Percentiles rank a stretch among this genome's conserved stretches.
These are phyloP conservation scores for Acanthopleura granulata DNA, from an alignment of 2,888 invertebrate genomes.

Conservation along the genomic window DNA sequence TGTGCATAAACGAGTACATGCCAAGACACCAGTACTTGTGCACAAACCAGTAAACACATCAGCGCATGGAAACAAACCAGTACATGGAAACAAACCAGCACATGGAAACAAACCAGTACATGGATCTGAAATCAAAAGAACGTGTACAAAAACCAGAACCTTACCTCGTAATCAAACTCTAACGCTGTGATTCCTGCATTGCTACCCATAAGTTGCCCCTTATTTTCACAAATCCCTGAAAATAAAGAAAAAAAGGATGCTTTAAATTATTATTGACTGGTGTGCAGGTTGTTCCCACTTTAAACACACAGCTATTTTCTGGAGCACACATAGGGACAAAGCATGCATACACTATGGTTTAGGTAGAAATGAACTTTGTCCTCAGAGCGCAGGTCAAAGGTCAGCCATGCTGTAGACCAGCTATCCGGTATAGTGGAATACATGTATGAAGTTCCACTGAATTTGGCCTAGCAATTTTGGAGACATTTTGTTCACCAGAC, in stretches of 20 bases:
- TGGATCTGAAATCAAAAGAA: too few relatives aligned
- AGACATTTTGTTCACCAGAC: too few relatives aligned
- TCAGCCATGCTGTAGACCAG: not conserved
- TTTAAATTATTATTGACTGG: not conserved
- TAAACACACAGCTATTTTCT: not conserved
- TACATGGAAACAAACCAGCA: too few relatives aligned
- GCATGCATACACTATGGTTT: not conserved
- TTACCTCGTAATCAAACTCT: slow-evolving; percentile 88
- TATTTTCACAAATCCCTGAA: slow-evolving; percentile 61
- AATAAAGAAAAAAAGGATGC: slow-evolving; percentile 22
- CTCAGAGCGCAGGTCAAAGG: not conserved
- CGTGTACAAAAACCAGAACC: too few relatives aligned
- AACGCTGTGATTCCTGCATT: slow-evolving; percentile 97
- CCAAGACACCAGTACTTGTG: too few relatives aligned
- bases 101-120: too few relatives aligned
- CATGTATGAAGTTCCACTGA: too few relatives aligned
- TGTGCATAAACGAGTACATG: too few relatives aligned
- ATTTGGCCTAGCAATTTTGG: too few relatives aligned
- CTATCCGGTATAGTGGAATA: not conserved
- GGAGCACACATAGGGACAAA: not conserved
- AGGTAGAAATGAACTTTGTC: not conserved
- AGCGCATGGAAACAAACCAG: too few relatives aligned
- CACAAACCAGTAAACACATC: too few relatives aligned
- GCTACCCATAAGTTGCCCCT: slow-evolving; percentile 84
- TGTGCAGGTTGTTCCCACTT: not conserved